phyloP scores from a whole-genome alignment of 2,797 vertebrate genomes.

The Dromococcyx pavoninus region DNA sequence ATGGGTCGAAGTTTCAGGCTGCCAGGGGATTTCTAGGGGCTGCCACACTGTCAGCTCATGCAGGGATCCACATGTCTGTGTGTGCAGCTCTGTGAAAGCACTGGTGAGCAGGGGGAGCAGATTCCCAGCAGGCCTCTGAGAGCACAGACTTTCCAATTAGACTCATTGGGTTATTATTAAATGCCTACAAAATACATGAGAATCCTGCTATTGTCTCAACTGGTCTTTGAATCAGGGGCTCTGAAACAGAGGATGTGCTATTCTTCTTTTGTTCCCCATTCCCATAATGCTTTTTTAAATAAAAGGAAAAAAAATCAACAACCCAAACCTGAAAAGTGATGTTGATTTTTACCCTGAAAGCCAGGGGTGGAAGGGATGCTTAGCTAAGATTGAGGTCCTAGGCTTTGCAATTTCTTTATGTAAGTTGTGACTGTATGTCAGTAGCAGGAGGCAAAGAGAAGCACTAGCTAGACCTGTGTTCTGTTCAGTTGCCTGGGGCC shows the following conservation, averaged over 20 bases:
- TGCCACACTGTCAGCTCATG: accelerated
- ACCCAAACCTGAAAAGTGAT: not conserved
- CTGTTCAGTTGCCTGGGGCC: slow-evolving; percentile 28
- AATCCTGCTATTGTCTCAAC: not conserved
- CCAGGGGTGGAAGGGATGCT: not conserved
- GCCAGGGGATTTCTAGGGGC: not conserved
- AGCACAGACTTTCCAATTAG: not conserved
- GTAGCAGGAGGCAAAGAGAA: slow-evolving; percentile 41
- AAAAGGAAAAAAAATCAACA: not conserved
- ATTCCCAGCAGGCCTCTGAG: not conserved
- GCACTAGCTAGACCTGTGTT: not conserved
- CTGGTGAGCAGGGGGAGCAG: accelerated
- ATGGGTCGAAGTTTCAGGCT: not conserved
- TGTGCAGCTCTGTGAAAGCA: not conserved
- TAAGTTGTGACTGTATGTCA: not conserved
- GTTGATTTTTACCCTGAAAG: not conserved
- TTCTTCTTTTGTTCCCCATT: slow-evolving; percentile 9
- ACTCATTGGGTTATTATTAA: not conserved
- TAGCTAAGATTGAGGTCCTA: not conserved
- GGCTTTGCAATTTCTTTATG: not conserved
- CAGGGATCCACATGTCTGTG: accelerated
- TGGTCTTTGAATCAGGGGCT: not conserved
- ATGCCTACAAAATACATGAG: not conserved
- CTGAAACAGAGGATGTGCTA: not conserved
- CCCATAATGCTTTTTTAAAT: not conserved